Percentiles rank a stretch among this genome's conserved stretches.
phyloP scores from a whole-genome alignment of 2,113 vertebrate genomes.

The Aphyosemion australe region DNA sequence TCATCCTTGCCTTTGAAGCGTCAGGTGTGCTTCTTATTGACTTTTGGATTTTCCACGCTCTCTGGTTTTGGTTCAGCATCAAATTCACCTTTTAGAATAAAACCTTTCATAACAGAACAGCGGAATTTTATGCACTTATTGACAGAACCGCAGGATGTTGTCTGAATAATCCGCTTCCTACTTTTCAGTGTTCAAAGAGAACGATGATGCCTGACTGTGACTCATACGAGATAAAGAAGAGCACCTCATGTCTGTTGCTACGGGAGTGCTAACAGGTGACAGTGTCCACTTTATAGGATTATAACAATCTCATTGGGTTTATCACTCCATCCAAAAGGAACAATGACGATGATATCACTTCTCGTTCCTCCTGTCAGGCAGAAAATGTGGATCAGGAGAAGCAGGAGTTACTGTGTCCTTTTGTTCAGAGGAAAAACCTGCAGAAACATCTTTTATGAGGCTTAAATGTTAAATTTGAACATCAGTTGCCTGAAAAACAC shows the following conservation, averaged over 20 bases:
- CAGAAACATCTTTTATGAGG: constrained; percentile 6
- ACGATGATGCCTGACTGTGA: neutral
- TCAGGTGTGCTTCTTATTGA: neutral
- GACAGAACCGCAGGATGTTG: neutral
- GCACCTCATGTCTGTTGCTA: neutral
- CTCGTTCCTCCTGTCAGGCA: constrained; percentile 13
- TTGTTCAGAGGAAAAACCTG: constrained; percentile 29
- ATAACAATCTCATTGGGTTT: neutral
- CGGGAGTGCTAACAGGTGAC: neutral
- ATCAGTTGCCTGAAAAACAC: neutral
- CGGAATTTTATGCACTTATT: neutral
- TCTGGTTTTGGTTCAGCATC: neutral
- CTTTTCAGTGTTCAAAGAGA: neutral
- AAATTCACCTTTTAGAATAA: neutral
- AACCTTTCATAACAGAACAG: neutral
- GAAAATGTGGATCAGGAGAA: constrained; percentile 31
- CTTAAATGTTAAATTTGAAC: constrained; percentile 10
- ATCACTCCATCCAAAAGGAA: constrained; percentile 5
- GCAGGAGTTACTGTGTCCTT: constrained; percentile 20
- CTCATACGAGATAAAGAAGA: neutral
- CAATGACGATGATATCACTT: constrained; percentile 12
- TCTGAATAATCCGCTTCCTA: neutral
- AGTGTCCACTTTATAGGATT: neutral
- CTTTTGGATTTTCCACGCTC: neutral
- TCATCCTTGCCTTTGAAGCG: neutral